A percentile compares a stretch with the other conserved stretches of the same genome.
phyloP scores from a whole-genome alignment of 2,888 invertebrate genomes.

The Agrochola lychnidis region DNA sequence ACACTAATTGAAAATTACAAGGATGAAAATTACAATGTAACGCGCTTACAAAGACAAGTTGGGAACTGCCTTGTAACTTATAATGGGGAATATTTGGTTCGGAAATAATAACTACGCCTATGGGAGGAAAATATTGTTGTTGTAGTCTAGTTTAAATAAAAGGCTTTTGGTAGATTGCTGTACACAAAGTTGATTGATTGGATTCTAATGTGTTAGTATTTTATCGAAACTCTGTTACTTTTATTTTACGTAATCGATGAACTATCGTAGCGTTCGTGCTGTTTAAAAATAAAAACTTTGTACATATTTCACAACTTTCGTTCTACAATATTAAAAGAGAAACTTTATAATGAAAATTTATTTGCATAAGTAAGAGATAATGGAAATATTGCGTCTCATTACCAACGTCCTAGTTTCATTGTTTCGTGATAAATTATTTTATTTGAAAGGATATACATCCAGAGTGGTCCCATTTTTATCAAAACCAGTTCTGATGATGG shows the following conservation, averaged over 20 bases:
- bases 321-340: slow-evolving; percentile 29
- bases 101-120: slow-evolving; percentile 14
- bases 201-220: slow-evolving; percentile 11
- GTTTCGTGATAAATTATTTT: slow-evolving; percentile 21
- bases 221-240: not conserved
- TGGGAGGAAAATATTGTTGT: slow-evolving; percentile 13
- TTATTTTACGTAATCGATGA: not conserved
- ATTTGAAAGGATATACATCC: no score
- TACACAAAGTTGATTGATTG: slow-evolving; percentile 31
- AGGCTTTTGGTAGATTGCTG: slow-evolving; percentile 2
- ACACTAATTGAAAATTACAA: slow-evolving; percentile 65
- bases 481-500: no score
- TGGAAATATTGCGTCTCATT: slow-evolving; percentile 31
- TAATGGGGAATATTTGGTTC: slow-evolving; percentile 25
- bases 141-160: slow-evolving; percentile 17
- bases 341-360: slow-evolving; percentile 46
- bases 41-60: slow-evolving; percentile 50
- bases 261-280: not conserved
- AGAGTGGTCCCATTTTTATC: no score
- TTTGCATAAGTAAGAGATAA: slow-evolving; percentile 36
- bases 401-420: slow-evolving; percentile 24
- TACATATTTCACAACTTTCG: slow-evolving; percentile 9
- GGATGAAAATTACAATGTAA: slow-evolving; percentile 61
- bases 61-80: slow-evolving; percentile 14
- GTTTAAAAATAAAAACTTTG: not conserved